phyloP scores from a whole-genome alignment of 2,797 vertebrate species.

The Dallia pectoralis region DNA sequence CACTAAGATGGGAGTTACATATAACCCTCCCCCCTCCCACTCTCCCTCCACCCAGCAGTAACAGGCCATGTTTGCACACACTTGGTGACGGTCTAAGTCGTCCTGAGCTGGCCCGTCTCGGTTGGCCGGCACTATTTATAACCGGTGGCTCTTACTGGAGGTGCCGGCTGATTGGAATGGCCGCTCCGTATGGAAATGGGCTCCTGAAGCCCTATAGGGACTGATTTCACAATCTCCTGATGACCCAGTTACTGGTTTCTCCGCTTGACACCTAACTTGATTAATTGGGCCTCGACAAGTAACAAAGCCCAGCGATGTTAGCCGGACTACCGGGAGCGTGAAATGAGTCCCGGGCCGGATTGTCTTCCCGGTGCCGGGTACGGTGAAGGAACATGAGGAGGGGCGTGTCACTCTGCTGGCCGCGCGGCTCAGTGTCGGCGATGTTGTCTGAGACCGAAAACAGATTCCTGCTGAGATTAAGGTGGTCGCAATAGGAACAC shows the following conservation, averaged over 20 bases:
- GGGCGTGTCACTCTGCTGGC: too few species aligned
- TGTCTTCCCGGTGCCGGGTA: not conserved
- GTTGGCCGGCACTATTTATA: not conserved
- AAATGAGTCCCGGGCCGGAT: not conserved
- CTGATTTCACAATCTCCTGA: constrained; percentile 35
- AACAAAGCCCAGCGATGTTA: constrained; percentile 34
- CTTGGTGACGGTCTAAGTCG: not conserved
- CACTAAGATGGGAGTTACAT: too few species aligned
- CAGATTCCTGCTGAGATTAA: too few species aligned
- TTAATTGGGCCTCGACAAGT: constrained; percentile 45
- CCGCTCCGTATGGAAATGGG: constrained; percentile 59
- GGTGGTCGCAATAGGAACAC: too few species aligned
- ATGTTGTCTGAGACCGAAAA: too few species aligned
- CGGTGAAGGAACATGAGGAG: not conserved
- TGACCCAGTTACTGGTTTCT: constrained; percentile 54
- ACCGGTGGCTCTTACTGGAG: not conserved
- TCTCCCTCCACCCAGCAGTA: not conserved
- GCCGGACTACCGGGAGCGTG: not conserved
- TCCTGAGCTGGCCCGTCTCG: not conserved
- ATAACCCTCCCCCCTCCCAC: not conserved
- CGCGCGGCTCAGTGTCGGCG: too few species aligned
- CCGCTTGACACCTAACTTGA: constrained; percentile 46
- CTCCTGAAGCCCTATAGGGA: constrained; percentile 20
- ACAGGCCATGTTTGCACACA: not conserved
- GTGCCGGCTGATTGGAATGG: constrained; percentile 52